phyloP scores from a whole-genome alignment of 2,113 vertebrate genomes.

The Cheirogaleus medius region DNA sequence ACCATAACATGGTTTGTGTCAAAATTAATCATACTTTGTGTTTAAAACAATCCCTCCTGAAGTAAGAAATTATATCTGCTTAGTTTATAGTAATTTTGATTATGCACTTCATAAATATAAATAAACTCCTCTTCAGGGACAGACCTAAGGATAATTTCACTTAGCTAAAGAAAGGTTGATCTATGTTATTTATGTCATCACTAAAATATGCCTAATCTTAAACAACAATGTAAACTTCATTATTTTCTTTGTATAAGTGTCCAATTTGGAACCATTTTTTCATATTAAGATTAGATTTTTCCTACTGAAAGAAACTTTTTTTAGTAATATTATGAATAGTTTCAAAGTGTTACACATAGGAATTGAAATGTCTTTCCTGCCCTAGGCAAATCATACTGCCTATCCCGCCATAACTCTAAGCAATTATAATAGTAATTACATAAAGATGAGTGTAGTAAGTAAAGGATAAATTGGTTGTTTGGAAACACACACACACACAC shows the following conservation, averaged over 20 bases:
- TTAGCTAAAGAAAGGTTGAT: background rate
- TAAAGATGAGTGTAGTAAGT: background rate
- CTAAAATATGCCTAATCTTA: background rate
- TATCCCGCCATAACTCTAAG: background rate
- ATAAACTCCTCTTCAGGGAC: background rate
- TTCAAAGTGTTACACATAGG: background rate
- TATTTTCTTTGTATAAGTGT: background rate
- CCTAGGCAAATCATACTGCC: background rate
- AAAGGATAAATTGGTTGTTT: background rate
- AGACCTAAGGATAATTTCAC: background rate
- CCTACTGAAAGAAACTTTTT: background rate
- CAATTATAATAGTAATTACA: background rate
- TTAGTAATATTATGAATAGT: background rate
- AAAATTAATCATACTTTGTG: conserved; percentile 67
- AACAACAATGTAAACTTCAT: background rate
- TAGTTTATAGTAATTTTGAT: conserved; percentile 44
- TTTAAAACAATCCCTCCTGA: conserved; percentile 56
- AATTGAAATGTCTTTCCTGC: background rate
- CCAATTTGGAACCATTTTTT: background rate
- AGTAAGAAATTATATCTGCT: conserved; percentile 33
- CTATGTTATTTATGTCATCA: background rate
- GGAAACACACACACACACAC: background rate
- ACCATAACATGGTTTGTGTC: conserved; percentile 63
- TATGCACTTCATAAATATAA: background rate
- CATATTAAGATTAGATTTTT: background rate